Percentiles rank a stretch among this genome's conserved stretches.
Evolutionary conservation across 2,888 invertebrate species (phyloP).

Genomic region (Drosophila hamatofila): DNA sequence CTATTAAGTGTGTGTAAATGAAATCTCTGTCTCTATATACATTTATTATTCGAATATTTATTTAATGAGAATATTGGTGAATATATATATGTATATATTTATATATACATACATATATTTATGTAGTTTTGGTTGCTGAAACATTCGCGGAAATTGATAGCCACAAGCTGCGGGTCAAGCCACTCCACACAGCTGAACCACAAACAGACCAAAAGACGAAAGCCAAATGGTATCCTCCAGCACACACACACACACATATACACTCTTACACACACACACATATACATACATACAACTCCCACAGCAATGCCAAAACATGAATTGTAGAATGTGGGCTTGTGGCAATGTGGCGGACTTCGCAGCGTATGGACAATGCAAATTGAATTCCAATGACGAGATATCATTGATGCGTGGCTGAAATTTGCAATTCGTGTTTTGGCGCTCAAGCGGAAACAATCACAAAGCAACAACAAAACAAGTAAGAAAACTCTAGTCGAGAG

Average conservation of each 20-base stretch:
- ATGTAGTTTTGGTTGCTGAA: neutral
- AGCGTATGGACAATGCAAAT: slow-evolving; percentile 73
- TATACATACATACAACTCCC: neutral
- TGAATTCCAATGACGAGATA: slow-evolving; percentile 79
- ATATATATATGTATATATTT: slow-evolving; percentile 10
- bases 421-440: slow-evolving; percentile 76
- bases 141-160: slow-evolving; percentile 60
- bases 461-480: slow-evolving; percentile 40
- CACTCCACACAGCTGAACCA: slow-evolving; percentile 44
- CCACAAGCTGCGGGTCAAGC: slow-evolving; percentile 55
- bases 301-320: slow-evolving; percentile 6
- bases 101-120: slow-evolving; percentile 4
- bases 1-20: slow-evolving; percentile 52
- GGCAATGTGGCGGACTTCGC: slow-evolving; percentile 38
- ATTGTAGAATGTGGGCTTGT: slow-evolving; percentile 39
- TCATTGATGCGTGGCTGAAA: slow-evolving; percentile 79
- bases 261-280: neutral
- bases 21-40: slow-evolving; percentile 25
- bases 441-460: slow-evolving; percentile 71
- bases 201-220: slow-evolving; percentile 71
- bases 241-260: neutral
- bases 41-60: slow-evolving; percentile 4
- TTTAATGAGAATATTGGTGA: slow-evolving; percentile 9
- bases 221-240: slow-evolving; percentile 46
- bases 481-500: no score